Conservation (phyloP, 1,140 invertebrate genomes). For the Drosophila funebris region DNA sequence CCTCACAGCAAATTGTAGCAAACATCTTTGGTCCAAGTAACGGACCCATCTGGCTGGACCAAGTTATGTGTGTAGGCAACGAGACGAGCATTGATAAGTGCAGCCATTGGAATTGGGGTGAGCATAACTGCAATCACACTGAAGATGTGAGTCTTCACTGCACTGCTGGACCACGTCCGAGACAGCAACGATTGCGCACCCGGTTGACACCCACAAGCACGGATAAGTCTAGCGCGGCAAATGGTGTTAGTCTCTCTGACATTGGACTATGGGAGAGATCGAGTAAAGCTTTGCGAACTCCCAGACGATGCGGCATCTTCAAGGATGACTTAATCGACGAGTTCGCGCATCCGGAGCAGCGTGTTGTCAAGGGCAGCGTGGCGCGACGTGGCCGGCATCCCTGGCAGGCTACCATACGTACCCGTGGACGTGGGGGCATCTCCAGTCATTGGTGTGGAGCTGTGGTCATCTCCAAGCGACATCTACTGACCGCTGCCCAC, state of each 20-base stretch:
- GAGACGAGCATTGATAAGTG: slow-evolving; percentile 88
- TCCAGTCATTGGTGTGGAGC: slow-evolving; percentile 91
- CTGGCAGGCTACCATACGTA: slow-evolving; percentile 91
- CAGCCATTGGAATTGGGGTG: slow-evolving; percentile 88
- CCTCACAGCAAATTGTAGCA: slow-evolving; percentile 59
- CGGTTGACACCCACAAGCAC: slow-evolving; percentile 13
- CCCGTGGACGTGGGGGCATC: slow-evolving; percentile 85
- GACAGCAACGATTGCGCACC: slow-evolving; percentile 10
- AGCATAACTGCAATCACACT: slow-evolving; percentile 89
- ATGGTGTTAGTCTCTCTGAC: slow-evolving; percentile 33
- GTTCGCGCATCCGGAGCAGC: slow-evolving; percentile 83
- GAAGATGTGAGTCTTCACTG: slow-evolving; percentile 89
- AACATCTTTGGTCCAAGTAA: slow-evolving; percentile 83
- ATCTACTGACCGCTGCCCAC: slow-evolving; percentile 92
- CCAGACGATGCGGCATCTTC: slow-evolving; percentile 71
- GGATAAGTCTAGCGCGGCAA: neutral
- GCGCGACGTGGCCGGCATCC: slow-evolving; percentile 88
- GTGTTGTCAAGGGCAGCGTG: slow-evolving; percentile 85
- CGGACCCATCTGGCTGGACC: slow-evolving; percentile 90
- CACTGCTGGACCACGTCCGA: slow-evolving; percentile 53
- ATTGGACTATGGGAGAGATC: slow-evolving; percentile 73
- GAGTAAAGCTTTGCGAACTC: slow-evolving; percentile 58
- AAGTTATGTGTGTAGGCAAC: slow-evolving; percentile 89
- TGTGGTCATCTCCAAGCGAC: slow-evolving; percentile 88
- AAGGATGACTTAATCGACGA: slow-evolving; percentile 67